These are phyloP conservation scores for Temnothorax nylanderi DNA, from an alignment of 1,140 invertebrate species.

Conservation along the genomic window DNA sequence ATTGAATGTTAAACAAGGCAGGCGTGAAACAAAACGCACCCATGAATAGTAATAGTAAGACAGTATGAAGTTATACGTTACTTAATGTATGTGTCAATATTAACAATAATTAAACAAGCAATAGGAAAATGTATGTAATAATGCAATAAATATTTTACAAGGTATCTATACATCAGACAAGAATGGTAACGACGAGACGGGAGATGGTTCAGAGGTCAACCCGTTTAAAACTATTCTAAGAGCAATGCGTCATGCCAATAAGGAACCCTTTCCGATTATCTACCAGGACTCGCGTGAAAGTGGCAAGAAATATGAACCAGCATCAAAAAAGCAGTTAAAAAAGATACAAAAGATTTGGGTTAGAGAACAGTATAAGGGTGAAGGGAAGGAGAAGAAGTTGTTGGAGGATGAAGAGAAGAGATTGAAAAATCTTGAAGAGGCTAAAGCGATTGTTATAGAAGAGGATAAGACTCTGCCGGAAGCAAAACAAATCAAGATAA, in stretches of 20 bases:
- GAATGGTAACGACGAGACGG: slow-evolving; percentile 92
- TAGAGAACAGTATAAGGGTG: slow-evolving; percentile 92
- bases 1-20: too few species aligned
- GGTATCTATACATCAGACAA: slow-evolving; percentile 97
- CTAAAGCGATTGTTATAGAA: slow-evolving; percentile 93
- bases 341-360: slow-evolving; percentile 96
- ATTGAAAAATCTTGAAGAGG: slow-evolving; percentile 96
- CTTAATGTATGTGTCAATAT: neutral
- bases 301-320: slow-evolving; percentile 90
- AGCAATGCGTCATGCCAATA: slow-evolving; percentile 93
- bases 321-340: slow-evolving; percentile 97
- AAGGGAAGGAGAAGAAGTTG: slow-evolving; percentile 92
- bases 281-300: slow-evolving; percentile 95
- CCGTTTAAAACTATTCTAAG: slow-evolving; percentile 97
- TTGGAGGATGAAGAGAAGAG: slow-evolving; percentile 94
- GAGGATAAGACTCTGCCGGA: slow-evolving; percentile 92
- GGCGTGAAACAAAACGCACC: too few species aligned
- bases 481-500: slow-evolving; percentile 93
- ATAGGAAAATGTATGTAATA: neutral
- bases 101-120: slow-evolving; percentile 10
- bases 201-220: slow-evolving; percentile 93
- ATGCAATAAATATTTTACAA: slow-evolving; percentile 64
- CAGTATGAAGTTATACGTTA: neutral
- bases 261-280: slow-evolving; percentile 95
- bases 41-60: neutral